Evolutionary conservation across 2,797 vertebrate species (phyloP).

Genomic region (Gambusia yucatana): DNA sequence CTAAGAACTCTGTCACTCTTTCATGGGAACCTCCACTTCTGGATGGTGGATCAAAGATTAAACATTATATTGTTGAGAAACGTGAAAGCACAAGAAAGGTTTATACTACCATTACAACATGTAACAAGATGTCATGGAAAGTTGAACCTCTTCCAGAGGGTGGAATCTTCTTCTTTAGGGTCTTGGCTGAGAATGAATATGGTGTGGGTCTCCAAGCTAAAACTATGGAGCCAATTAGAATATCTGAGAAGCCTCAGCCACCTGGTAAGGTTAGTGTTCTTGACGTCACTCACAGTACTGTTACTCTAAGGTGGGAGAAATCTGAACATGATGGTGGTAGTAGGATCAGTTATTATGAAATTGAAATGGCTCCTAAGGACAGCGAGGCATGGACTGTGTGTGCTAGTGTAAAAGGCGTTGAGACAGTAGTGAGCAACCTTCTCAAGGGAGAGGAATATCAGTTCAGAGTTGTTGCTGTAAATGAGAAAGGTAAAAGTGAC

Average conservation of each 20-base stretch:
- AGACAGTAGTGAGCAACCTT: conserved; percentile 90
- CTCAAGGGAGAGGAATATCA: conserved; percentile 93
- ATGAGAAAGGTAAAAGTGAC: conserved; percentile 97
- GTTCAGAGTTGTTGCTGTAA: conserved; percentile 95
- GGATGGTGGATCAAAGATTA: conserved; percentile 96
- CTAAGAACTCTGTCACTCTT: conserved; percentile 92
- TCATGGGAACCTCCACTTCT: conserved; percentile 96
- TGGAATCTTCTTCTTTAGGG: conserved; percentile 94
- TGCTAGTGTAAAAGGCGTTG: conserved; percentile 89
- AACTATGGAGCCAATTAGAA: conserved; percentile 91
- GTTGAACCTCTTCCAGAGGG: conserved; percentile 94
- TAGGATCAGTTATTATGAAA: conserved; percentile 93
- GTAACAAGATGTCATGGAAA: conserved; percentile 94
- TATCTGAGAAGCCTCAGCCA: conserved; percentile 97
- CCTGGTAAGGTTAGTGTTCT: conserved; percentile 95
- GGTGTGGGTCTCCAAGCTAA: conserved; percentile 92
- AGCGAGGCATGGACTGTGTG: conserved; percentile 94
- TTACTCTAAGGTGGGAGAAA: conserved; percentile 93
- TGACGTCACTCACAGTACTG: conserved; percentile 92
- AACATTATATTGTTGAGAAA: conserved; percentile 97
- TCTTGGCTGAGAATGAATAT: conserved; percentile 96
- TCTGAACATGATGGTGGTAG: conserved; percentile 96
- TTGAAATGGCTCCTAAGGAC: conserved; percentile 94
- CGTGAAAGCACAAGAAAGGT: conserved; percentile 97
- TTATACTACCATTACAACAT: conserved; percentile 92